phyloP scores from a whole-genome alignment of 2,797 vertebrate genomes.

The Darevskia mixta region DNA sequence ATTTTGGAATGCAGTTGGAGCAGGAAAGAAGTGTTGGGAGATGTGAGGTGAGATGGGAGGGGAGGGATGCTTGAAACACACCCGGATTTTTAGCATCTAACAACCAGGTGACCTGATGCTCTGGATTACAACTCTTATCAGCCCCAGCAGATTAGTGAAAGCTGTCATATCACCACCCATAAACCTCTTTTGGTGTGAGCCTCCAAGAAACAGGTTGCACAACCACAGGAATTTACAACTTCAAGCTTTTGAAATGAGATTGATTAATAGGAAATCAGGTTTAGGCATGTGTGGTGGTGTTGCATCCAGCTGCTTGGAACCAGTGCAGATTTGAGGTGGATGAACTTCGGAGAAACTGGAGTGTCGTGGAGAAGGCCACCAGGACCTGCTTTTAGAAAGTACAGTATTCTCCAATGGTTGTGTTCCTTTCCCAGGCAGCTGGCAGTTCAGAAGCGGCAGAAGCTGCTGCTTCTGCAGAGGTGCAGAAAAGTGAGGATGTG shows the following conservation, averaged over 20 bases:
- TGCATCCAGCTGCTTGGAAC: not conserved
- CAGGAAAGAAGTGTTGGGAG: no score
- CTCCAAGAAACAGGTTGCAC: not conserved
- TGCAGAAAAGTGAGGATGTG: slow-evolving; percentile 79
- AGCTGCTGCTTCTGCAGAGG: slow-evolving; percentile 3
- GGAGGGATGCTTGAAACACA: no score
- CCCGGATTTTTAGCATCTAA: no score
- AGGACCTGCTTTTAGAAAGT: not conserved
- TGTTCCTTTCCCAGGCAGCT: slow-evolving; percentile 8
- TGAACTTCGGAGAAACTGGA: not conserved
- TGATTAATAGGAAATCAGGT: not conserved
- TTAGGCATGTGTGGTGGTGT: not conserved
- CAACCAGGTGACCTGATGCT: no score
- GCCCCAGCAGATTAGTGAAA: no score
- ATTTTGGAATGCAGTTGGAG: no score
- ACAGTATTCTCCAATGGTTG: not conserved
- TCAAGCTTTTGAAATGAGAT: not conserved
- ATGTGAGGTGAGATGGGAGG: no score
- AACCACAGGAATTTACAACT: not conserved
- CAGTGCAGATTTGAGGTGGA: not conserved
- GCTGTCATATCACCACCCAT: not conserved
- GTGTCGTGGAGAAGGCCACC: not conserved
- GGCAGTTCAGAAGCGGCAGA: not conserved
- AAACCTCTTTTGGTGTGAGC: not conserved
- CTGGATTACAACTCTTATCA: no score